Evolutionary conservation across 1,140 invertebrate genomes (phyloP).

Genomic region (Andricus grossulariae): DNA sequence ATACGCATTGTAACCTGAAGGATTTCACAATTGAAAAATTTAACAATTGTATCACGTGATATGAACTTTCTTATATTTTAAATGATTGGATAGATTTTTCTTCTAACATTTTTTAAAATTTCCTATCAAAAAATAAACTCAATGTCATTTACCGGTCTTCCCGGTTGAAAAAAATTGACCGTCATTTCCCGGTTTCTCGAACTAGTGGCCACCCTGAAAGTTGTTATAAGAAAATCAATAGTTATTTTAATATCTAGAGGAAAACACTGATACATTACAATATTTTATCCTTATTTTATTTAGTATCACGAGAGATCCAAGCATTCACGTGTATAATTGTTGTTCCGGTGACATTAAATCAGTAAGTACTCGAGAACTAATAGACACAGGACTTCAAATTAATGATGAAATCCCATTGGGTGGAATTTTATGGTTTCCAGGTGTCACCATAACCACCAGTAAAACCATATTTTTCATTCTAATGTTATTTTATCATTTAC

Average conservation of each 20-base stretch:
- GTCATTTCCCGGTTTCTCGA: too few species aligned
- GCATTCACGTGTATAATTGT: slow-evolving; percentile 81
- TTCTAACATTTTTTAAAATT: too few species aligned
- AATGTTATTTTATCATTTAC: slow-evolving; percentile 80
- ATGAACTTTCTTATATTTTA: too few species aligned
- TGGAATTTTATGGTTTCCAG: slow-evolving; percentile 82
- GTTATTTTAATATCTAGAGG: background rate
- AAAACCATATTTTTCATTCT: slow-evolving; percentile 76
- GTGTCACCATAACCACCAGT: slow-evolving; percentile 74
- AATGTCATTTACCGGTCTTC: too few species aligned
- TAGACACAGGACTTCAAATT: slow-evolving; percentile 75
- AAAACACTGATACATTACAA: background rate
- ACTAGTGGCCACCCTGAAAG: background rate
- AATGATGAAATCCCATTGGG: slow-evolving; percentile 80
- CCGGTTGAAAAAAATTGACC: too few species aligned
- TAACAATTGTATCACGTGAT: too few species aligned
- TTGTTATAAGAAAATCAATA: background rate
- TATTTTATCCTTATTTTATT: slow-evolving; percentile 14
- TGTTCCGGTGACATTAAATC: slow-evolving; percentile 81
- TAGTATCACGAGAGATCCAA: slow-evolving; percentile 67
- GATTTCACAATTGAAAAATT: too few species aligned
- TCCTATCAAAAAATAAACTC: too few species aligned
- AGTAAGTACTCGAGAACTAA: slow-evolving; percentile 80
- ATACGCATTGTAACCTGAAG: too few species aligned
- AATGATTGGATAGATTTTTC: too few species aligned